Evolutionary conservation across 2,113 vertebrate species (phyloP).

Genomic region (Varanus komodoensis): DNA sequence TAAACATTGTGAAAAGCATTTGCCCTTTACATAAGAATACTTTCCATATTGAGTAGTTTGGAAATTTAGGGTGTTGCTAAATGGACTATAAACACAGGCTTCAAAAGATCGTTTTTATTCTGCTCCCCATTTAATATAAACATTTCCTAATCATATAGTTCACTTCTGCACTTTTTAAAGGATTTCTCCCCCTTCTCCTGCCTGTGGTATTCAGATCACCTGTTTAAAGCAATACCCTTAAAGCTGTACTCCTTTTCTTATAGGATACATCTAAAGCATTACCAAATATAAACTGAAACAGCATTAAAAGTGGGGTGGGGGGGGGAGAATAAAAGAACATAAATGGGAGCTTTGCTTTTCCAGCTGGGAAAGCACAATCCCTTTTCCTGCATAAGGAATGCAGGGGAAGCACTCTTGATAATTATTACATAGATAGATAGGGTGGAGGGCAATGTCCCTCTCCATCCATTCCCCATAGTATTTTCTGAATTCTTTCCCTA

Average conservation of each 20-base stretch:
- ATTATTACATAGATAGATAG: not conserved
- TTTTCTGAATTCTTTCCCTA: too few relatives aligned
- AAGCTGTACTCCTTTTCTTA: not conserved
- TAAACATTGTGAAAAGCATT: not conserved
- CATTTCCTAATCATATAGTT: constrained; percentile 7
- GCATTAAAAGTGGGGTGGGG: not conserved
- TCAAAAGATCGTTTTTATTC: constrained; percentile 29
- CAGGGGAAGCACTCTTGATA: not conserved
- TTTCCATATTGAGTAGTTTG: constrained; percentile 25
- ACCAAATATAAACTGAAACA: not conserved
- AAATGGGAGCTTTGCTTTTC: not conserved
- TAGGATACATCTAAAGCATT: not conserved
- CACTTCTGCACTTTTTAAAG: not conserved
- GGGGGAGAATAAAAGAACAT: not conserved
- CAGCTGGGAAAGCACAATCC: not conserved
- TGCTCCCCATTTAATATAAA: not conserved
- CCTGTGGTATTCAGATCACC: constrained; percentile 15
- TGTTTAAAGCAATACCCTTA: constrained; percentile 12
- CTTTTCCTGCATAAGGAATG: not conserved
- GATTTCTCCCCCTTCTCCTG: constrained; percentile 2
- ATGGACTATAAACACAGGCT: constrained; percentile 20
- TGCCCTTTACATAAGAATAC: not conserved
- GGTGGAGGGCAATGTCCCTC: not conserved
- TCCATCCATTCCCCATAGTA: too few relatives aligned
- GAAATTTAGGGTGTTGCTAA: constrained; percentile 37